A percentile compares a stretch with the other conserved stretches of the same genome.
Conservation (phyloP, 2,797 vertebrate genomes). For the Sandelia bainsii region DNA sequence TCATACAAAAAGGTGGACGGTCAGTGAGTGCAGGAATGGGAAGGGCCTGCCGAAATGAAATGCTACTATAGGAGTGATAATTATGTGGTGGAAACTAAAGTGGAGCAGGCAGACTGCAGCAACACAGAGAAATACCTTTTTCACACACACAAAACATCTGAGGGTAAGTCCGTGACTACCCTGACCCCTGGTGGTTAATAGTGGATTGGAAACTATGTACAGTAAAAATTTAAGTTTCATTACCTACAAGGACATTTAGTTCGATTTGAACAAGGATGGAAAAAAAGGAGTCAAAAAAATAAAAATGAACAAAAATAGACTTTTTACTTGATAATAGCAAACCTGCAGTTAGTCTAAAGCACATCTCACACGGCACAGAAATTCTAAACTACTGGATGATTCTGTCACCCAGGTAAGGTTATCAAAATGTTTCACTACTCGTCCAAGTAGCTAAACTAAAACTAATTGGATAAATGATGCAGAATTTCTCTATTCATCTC, state of each 20-base stretch:
- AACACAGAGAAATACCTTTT: conserved; percentile 26
- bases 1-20: conserved; percentile 63
- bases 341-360: neutral
- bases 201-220: neutral
- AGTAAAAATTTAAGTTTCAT: neutral
- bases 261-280: neutral
- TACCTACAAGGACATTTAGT: neutral
- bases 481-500: neutral
- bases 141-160: neutral
- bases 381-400: too few relatives aligned
- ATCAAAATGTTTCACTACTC: too few relatives aligned
- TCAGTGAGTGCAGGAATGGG: conserved; percentile 76
- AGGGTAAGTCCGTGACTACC: conserved; percentile 20
- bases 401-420: too few relatives aligned
- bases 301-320: neutral
- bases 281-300: neutral
- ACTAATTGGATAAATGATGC: too few relatives aligned
- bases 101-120: conserved; percentile 34
- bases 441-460: too few relatives aligned
- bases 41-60: conserved; percentile 57
- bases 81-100: conserved; percentile 43
- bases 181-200: conserved; percentile 84
- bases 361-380: neutral
- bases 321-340: neutral
- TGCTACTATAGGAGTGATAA: conserved; percentile 54